phyloP scores from a whole-genome alignment of 1,140 invertebrate species.

The Brachionus manjavacas region DNA sequence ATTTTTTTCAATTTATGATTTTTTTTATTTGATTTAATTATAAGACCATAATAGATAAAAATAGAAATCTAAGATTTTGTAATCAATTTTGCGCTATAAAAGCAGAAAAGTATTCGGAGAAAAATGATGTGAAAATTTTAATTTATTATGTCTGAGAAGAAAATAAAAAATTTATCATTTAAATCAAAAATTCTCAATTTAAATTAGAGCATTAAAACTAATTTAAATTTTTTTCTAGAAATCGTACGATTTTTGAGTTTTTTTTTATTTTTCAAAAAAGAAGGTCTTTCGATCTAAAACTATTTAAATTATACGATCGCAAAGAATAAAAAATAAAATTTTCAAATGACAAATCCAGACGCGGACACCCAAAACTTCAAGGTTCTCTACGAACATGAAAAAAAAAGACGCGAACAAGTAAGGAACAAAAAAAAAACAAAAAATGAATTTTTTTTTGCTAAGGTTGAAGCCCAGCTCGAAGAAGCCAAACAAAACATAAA shows the following conservation, averaged over 20 bases:
- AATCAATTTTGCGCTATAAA: not conserved
- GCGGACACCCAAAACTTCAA: not conserved
- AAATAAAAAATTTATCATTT: not conserved
- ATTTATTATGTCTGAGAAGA: not conserved
- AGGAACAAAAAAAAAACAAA: not conserved
- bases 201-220: not conserved
- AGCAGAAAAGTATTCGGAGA: not conserved
- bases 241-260: constrained; percentile 2
- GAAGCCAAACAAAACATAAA: constrained; percentile 15
- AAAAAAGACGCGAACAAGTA: not conserved
- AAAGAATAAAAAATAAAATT: not conserved
- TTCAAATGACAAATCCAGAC: not conserved
- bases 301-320: not conserved
- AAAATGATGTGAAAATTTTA: not conserved
- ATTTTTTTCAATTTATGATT: too few relatives aligned
- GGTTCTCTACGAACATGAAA: not conserved
- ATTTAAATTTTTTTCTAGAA: not conserved
- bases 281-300: not conserved
- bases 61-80: not conserved
- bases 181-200: not conserved
- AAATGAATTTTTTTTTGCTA: not conserved
- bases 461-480: not conserved
- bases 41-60: too few relatives aligned
- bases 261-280: not conserved
- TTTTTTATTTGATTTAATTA: too few relatives aligned